phyloP scores from a whole-genome alignment of 2,797 vertebrate species.

The Mormyrus proboscirostris region DNA sequence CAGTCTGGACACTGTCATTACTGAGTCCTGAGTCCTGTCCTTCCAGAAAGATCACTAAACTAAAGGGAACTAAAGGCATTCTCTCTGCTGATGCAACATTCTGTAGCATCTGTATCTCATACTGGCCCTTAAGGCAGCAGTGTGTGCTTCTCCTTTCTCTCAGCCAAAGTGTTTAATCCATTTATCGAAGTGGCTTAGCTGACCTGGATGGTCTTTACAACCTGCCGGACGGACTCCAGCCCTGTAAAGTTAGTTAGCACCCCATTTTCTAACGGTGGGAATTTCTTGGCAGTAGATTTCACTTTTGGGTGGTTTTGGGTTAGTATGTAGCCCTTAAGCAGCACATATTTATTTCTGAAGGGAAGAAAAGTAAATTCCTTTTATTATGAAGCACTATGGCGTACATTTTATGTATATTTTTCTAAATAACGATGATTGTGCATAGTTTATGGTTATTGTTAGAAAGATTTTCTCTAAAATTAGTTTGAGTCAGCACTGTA shows the following conservation, averaged over 20 bases:
- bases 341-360: not conserved
- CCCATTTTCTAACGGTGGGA: not conserved
- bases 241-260: not conserved
- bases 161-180: not conserved
- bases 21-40: not conserved
- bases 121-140: not conserved
- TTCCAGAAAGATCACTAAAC: not conserved
- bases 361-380: not conserved
- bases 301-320: not conserved
- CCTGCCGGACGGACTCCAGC: not conserved
- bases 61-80: not conserved
- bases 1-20: not conserved
- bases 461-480: not conserved
- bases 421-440: not conserved
- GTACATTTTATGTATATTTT: conserved; percentile 12
- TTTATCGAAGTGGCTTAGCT: not conserved
- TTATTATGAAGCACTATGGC: not conserved
- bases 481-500: not conserved
- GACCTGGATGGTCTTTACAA: not conserved
- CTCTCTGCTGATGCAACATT: not conserved
- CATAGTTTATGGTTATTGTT: not conserved
- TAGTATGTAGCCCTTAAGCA: not conserved
- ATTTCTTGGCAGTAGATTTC: not conserved
- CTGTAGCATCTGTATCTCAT: not conserved
- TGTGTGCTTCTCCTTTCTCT: not conserved